These are phyloP conservation scores for Theretra japonica DNA, from an alignment of 2,888 invertebrate genomes.

Conservation along the genomic window DNA sequence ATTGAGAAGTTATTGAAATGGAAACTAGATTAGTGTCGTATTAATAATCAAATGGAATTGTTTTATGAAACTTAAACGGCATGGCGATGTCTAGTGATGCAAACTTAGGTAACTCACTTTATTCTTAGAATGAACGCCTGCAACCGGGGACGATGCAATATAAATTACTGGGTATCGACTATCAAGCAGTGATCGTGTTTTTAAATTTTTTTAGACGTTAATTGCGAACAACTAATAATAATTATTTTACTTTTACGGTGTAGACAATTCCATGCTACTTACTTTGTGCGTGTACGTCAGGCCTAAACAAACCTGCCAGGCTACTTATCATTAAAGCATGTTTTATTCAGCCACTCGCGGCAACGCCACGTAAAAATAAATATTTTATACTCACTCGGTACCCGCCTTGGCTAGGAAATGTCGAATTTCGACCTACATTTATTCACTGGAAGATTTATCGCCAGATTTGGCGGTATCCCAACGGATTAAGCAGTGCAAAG, in stretches of 20 bases:
- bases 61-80: too few relatives aligned
- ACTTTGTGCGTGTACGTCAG: not conserved
- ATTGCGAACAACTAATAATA: too few relatives aligned
- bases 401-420: constrained; percentile 17
- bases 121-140: too few relatives aligned
- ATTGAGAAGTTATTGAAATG: not conserved
- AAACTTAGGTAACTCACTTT: too few relatives aligned
- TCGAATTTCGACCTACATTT: constrained; percentile 31
- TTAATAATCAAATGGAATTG: not conserved
- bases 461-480: constrained; percentile 30
- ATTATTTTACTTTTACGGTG: not conserved
- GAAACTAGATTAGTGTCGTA: not conserved
- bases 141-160: too few relatives aligned
- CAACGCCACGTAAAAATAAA: constrained; percentile 11
- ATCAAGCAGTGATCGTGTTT: not conserved
- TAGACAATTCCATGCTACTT: not conserved
- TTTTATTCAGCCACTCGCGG: constrained; percentile 16
- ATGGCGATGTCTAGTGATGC: too few relatives aligned
- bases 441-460: constrained; percentile 29
- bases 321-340: constrained; percentile 6
- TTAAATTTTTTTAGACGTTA: too few relatives aligned
- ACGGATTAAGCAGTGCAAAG: constrained; percentile 26
- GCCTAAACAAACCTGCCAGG: constrained; percentile 3
- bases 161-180: not conserved
- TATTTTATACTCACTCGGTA: constrained; percentile 24